phyloP scores from a whole-genome alignment of 2,888 invertebrate species.

The Embidobia sp. region DNA sequence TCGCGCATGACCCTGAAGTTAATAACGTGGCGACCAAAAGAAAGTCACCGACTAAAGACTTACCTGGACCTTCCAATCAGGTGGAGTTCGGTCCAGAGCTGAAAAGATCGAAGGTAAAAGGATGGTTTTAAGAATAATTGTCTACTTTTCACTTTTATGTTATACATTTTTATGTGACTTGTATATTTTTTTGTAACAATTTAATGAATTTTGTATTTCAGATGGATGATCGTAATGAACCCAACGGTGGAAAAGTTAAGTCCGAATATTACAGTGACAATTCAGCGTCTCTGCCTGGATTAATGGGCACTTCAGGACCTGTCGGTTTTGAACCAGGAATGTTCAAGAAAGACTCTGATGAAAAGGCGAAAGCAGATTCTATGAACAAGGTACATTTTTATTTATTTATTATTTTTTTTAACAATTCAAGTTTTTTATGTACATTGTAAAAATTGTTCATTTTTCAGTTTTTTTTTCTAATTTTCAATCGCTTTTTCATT shows the following conservation, averaged over 20 bases:
- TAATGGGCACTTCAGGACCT: constrained; percentile 83
- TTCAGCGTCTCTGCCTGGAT: constrained; percentile 86
- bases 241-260: constrained; percentile 83
- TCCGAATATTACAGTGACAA: constrained; percentile 90
- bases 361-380: constrained; percentile 84
- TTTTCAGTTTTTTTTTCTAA: no score
- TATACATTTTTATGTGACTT: neutral
- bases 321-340: constrained; percentile 92
- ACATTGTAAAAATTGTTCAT: no score
- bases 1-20: constrained; percentile 47
- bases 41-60: constrained; percentile 76
- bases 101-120: constrained; percentile 73
- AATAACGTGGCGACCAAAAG: constrained; percentile 69
- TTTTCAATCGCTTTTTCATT: no score
- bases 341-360: constrained; percentile 85
- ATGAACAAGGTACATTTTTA: constrained; percentile 81
- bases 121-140: no score
- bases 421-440: constrained; percentile 25
- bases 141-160: no score
- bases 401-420: neutral
- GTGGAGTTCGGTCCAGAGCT: constrained; percentile 71
- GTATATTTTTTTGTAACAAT: no score
- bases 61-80: constrained; percentile 68
- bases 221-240: constrained; percentile 71
- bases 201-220: constrained; percentile 28